Evolutionary conservation across 2,888 invertebrate genomes (phyloP).

Genomic region (Drosophila mercatorum): DNA sequence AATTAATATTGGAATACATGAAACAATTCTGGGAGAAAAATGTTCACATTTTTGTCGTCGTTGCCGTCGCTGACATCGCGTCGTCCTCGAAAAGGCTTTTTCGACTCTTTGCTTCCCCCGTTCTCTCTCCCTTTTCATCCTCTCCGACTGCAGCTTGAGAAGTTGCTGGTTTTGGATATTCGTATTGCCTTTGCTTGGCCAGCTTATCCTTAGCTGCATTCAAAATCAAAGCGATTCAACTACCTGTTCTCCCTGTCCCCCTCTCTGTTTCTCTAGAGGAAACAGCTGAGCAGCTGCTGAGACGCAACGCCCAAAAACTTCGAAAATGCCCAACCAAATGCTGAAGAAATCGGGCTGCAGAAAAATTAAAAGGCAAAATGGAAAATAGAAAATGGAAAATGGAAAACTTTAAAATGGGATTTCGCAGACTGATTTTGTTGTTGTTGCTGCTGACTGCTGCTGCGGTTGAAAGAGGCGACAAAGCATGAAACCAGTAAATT

Average conservation of each 20-base stretch:
- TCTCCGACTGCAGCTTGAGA: conserved; percentile 38
- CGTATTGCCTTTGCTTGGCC: conserved; percentile 27
- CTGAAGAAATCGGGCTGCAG: conserved; percentile 55
- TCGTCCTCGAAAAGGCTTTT: conserved; percentile 15
- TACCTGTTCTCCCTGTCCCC: conserved; percentile 5
- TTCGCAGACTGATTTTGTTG: conserved; percentile 50
- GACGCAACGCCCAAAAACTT: conserved; percentile 37
- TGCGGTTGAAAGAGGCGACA: conserved; percentile 84
- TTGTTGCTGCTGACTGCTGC: conserved; percentile 37
- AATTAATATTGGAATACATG: conserved; percentile 84
- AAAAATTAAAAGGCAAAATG: conserved; percentile 51
- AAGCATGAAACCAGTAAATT: conserved; percentile 85
- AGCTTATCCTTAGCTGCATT: conserved; percentile 46
- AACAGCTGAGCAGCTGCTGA: conserved; percentile 20
- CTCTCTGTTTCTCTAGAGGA: neutral
- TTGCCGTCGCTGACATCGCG: conserved; percentile 31
- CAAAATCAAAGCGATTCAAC: conserved; percentile 52
- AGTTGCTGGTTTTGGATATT: conserved; percentile 16
- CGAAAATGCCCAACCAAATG: conserved; percentile 38
- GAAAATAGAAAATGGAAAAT: conserved; percentile 65
- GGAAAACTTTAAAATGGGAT: conserved; percentile 78
- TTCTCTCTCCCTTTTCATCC: conserved; percentile 2
- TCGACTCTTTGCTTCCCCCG: conserved; percentile 18
- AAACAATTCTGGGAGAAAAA: conserved; percentile 85
- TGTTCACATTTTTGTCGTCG: conserved; percentile 73